Conservation (phyloP, 2,113 vertebrate species). For the Ptyas mucosa region DNA sequence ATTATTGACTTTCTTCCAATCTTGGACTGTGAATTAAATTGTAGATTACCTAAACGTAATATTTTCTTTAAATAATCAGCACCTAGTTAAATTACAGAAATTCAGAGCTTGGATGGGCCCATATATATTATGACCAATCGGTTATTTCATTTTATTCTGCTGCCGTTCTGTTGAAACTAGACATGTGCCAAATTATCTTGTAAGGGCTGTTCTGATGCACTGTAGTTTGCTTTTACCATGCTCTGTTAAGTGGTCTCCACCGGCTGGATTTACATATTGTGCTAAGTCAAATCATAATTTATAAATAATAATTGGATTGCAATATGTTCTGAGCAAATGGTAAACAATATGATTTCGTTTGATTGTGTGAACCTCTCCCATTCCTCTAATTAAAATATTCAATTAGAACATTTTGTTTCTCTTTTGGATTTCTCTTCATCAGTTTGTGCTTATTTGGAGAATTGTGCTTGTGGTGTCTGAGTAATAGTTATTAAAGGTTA, state of each 20-base stretch:
- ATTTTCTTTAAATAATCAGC: neutral
- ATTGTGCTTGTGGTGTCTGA: neutral
- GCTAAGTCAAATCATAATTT: neutral
- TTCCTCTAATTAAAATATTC: neutral
- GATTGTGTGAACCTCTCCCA: neutral
- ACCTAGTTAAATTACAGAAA: conserved; percentile 27
- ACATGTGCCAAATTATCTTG: neutral
- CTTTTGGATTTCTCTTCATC: neutral
- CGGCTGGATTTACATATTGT: neutral
- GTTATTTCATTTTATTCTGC: neutral
- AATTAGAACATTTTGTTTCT: neutral
- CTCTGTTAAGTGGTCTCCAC: neutral
- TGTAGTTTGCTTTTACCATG: neutral
- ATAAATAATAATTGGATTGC: neutral
- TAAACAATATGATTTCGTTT: neutral
- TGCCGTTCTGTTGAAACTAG: neutral
- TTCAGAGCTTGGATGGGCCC: neutral
- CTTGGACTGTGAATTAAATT: neutral
- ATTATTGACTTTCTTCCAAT: neutral
- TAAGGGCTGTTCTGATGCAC: neutral
- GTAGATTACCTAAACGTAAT: neutral
- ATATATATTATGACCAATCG: neutral
- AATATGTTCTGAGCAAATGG: neutral
- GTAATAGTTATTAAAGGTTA: neutral
- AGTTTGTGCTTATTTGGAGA: neutral